A percentile compares a stretch with the other conserved stretches of the same genome.
These are phyloP conservation scores for Labroides dimidiatus DNA, from an alignment of 2,797 vertebrate genomes.

Conservation along the genomic window DNA sequence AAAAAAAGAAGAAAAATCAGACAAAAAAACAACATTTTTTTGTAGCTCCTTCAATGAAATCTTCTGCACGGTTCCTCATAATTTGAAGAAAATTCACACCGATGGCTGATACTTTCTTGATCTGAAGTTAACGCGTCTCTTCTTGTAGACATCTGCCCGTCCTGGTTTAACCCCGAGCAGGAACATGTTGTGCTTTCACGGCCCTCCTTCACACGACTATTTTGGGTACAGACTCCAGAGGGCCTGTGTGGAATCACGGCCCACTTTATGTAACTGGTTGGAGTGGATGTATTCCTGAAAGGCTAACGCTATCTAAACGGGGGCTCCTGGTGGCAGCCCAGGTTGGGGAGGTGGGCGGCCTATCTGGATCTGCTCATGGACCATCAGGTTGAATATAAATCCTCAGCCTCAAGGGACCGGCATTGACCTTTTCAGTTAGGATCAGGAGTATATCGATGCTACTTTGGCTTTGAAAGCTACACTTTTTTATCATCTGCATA, in stretches of 20 bases:
- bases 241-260: constrained; percentile 10
- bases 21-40: too few species aligned
- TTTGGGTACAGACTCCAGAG: constrained; percentile 36
- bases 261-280: constrained; percentile 34
- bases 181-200: constrained; percentile 42
- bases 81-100: background rate
- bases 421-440: constrained; percentile 58
- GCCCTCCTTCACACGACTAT: constrained; percentile 10
- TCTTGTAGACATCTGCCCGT: background rate
- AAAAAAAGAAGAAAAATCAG: too few species aligned
- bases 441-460: constrained; percentile 15
- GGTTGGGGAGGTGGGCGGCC: background rate
- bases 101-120: background rate
- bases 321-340: constrained; percentile 1
- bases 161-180: background rate
- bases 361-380: constrained; percentile 51
- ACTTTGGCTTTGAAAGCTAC: background rate
- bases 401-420: constrained; percentile 23
- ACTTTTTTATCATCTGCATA: background rate
- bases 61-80: too few species aligned
- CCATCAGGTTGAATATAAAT: constrained; percentile 71
- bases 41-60: too few species aligned
- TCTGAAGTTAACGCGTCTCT: background rate
- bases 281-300: constrained; percentile 24
- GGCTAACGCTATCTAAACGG: constrained; percentile 45